Evolutionary conservation across 2,797 vertebrate genomes (phyloP), one percentile per base, ranked within the genome.

Genomic region (Meriones psammophilus): DNA sequence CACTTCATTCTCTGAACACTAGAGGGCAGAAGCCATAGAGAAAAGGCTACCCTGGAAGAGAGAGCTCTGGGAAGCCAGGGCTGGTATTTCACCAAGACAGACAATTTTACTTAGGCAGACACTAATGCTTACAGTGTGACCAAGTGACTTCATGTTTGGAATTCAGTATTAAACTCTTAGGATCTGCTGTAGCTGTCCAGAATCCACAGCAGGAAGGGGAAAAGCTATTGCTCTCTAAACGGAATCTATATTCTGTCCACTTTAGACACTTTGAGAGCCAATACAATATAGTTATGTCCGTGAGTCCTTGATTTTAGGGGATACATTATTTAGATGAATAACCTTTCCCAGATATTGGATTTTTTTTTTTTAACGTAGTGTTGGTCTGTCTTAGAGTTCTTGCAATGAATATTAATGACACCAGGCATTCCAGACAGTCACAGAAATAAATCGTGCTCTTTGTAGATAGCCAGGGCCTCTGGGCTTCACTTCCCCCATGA

Each of bases 11-110:
- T 66, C 58, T 10, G 74, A 93, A 96, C 97, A 95, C 97, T 95
- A 98, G 97, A 96, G 97, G 97, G 97, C 91, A 94, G n/a, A 96
- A 94, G 80, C 96, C 89, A 94, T 90, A 91, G 46, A 89, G 89
- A 91, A 90, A 96, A 88, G 3, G 39, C 85, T 81, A 22, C 54
- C 14, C 4, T 12, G 64, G 30, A 62, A 95, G 42, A 42, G 22
- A n/a, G 26, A 86, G 73, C n/a, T 58, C 30, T 0, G 2, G 30
- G 42, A 85, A 85, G 46, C 10, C 36, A 84, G 26, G n/a, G 94
- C 46, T 76, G 46, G 42, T 74, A n/a, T 77, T 91, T 92, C 80
- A 17, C 36, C 28, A 71, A 77, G 46, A 18, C 73, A 73, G 20
- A 88, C 69, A 64, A 66, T 96, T 97, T 94, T 87, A 66, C 50